Evolutionary conservation across 1,140 invertebrate genomes (phyloP).

Genomic region (Drosophila cardini): DNA sequence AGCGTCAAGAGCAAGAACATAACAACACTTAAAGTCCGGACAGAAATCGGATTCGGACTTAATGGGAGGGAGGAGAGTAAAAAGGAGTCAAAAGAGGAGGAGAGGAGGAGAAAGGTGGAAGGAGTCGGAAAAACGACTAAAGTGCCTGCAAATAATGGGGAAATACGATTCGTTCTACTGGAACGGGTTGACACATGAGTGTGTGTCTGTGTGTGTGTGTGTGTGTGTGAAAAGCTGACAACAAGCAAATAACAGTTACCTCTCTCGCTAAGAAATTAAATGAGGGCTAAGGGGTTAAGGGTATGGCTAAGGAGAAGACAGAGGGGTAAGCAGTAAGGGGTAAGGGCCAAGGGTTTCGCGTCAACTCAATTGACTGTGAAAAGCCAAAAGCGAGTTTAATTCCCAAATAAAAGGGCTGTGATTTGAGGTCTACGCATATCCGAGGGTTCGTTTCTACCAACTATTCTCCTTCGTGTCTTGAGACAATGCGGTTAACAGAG

Average conservation of each 20-base stretch:
- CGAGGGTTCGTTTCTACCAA: slow-evolving; percentile 38
- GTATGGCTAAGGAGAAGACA: no score
- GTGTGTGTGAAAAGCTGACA: slow-evolving; percentile 63
- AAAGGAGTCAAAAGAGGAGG: not conserved
- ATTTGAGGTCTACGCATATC: slow-evolving; percentile 44
- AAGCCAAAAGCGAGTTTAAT: slow-evolving; percentile 79
- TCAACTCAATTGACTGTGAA: slow-evolving; percentile 79
- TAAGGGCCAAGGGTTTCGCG: not conserved
- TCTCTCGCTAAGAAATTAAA: not conserved
- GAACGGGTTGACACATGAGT: not conserved
- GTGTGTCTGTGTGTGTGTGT: no score
- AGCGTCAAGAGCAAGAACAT: slow-evolving; percentile 39
- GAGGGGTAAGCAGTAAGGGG: no score
- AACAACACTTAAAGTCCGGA: slow-evolving; percentile 23
- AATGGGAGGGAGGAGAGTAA: not conserved
- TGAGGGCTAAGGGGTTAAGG: not conserved
- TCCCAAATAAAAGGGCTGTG: slow-evolving; percentile 77
- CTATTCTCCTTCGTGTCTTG: slow-evolving; percentile 48
- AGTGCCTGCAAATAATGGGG: slow-evolving; percentile 75
- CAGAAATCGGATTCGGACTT: slow-evolving; percentile 3
- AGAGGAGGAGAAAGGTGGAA: slow-evolving; percentile 1
- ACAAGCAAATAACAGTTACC: slow-evolving; percentile 59
- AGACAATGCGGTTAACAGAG: slow-evolving; percentile 22
- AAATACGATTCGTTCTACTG: slow-evolving; percentile 56
- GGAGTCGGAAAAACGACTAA: slow-evolving; percentile 7